Evolutionary conservation across 2,888 invertebrate genomes (phyloP).

Genomic region (Celastrina argiolus): DNA sequence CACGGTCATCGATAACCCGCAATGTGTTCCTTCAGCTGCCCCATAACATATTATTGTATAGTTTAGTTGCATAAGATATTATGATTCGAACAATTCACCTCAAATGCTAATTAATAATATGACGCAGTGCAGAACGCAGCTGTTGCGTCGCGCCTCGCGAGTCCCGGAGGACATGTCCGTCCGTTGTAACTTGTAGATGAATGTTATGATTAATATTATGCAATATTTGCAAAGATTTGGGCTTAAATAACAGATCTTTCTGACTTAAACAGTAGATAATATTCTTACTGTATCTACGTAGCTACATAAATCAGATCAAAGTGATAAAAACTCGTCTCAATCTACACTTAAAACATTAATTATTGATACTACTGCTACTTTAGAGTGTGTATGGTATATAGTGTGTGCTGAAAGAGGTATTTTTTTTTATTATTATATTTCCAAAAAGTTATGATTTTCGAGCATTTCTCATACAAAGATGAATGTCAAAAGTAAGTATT

Average conservation of each 20-base stretch:
- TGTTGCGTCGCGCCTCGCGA: not conserved
- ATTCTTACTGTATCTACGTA: too few species aligned
- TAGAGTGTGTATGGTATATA: too few species aligned
- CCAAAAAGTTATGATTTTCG: too few species aligned
- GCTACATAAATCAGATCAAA: too few species aligned
- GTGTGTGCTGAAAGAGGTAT: too few species aligned
- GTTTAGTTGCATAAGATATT: constrained; percentile 28
- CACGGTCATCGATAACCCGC: constrained; percentile 74
- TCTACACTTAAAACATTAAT: too few species aligned
- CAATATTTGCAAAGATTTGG: not conserved
- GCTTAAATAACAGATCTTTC: not conserved
- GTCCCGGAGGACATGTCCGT: constrained; percentile 1
- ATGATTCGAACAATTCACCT: constrained; percentile 11
- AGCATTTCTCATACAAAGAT: too few species aligned
- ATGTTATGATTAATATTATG: not conserved
- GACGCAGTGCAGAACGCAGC: not conserved
- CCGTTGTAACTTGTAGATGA: not conserved
- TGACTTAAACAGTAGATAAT: too few species aligned
- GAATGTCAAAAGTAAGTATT: too few species aligned
- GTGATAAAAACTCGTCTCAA: too few species aligned
- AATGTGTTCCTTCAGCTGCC: constrained; percentile 71
- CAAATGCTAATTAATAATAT: not conserved
- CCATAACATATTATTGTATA: constrained; percentile 33
- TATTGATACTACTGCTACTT: too few species aligned
- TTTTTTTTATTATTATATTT: too few species aligned